Evolutionary conservation across 2,797 vertebrate genomes (phyloP), one percentile per base, ranked within the genome.

Genomic region (Cirrhinus molitorella): DNA sequence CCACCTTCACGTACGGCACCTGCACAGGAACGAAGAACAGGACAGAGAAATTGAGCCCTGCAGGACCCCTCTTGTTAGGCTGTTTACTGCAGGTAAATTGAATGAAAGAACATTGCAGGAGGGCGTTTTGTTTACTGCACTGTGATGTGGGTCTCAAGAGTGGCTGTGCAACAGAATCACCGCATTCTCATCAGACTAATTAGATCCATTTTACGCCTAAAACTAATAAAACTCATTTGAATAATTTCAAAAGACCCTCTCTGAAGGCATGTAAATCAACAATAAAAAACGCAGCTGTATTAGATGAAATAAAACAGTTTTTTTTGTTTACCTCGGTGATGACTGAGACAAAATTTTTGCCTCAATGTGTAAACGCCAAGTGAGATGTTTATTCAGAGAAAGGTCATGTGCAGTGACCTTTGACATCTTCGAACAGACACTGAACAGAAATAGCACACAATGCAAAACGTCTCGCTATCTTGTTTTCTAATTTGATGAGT

Each of bases 1-100:
- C 97, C 90, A 99, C 98, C 93, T 97, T 99, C 90, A 99, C 97
- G 80, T 99, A 99, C 81, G 98, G 98, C n/a, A 99, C 97, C 98
- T 99, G 86, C 45, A 73, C 47, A 83, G 61, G 57, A 17, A 86
- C 37, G 75, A 40, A 86, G 17, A 83, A 43, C 34, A 67, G 34
- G 14, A 76, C 23, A 28, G 57, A 76, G 25, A 28, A 71, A 65
- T 65, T 57, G 43, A 75, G 65, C 37, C 61, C 65, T 23, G 75
- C 45, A 19, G 40, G 47, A 55, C 16, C 23, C 21, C 4, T 31
- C 81, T 83, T 23, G 31, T 85, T 78, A 78, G 40, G n/a, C 11
- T 3, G 47, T 53, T n/a, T 43, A 70, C 43, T 14, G 47, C 40
- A 80, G 71, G n/a, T 45, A 85, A 76, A 85, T 40, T 70, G 63